Evolutionary conservation across 2,113 vertebrate genomes (phyloP).

Genomic region (Cephalopholis sonnerati): DNA sequence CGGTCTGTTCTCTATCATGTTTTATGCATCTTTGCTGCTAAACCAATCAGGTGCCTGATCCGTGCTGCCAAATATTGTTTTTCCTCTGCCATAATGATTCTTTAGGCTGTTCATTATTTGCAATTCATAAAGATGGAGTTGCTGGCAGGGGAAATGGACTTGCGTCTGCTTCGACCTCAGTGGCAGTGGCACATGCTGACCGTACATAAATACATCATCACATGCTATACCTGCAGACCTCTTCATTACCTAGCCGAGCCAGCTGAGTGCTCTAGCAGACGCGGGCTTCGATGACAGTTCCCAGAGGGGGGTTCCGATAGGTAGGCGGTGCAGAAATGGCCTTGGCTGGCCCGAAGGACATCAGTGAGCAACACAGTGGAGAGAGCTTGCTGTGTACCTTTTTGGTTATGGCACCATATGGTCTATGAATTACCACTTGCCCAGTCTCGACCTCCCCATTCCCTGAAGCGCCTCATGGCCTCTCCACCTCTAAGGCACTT

Average conservation of each 20-base stretch:
- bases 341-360: slow-evolving; percentile 70
- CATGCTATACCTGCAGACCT: slow-evolving; percentile 74
- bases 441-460: slow-evolving; percentile 54
- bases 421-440: slow-evolving; percentile 75
- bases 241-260: slow-evolving; percentile 53
- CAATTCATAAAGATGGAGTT: slow-evolving; percentile 73
- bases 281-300: slow-evolving; percentile 68
- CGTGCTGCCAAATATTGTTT: slow-evolving; percentile 73
- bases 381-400: slow-evolving; percentile 46
- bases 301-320: slow-evolving; percentile 70
- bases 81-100: slow-evolving; percentile 68
- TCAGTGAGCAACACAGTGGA: slow-evolving; percentile 49
- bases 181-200: slow-evolving; percentile 60
- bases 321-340: slow-evolving; percentile 65
- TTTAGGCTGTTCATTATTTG: slow-evolving; percentile 76
- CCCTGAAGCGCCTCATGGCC: slow-evolving; percentile 59
- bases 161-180: slow-evolving; percentile 45
- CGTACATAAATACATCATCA: slow-evolving; percentile 79
- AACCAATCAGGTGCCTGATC: slow-evolving; percentile 64
- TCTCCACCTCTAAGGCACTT: slow-evolving; percentile 63
- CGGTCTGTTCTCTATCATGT: slow-evolving; percentile 68
- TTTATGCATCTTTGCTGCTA: slow-evolving; percentile 75
- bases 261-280: slow-evolving; percentile 82
- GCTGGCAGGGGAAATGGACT: slow-evolving; percentile 51
- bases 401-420: slow-evolving; percentile 73